A percentile compares a stretch with the other conserved stretches of the same genome.
Conservation (phyloP, 2,113 vertebrate genomes). For the Apodemus sylvaticus region DNA sequence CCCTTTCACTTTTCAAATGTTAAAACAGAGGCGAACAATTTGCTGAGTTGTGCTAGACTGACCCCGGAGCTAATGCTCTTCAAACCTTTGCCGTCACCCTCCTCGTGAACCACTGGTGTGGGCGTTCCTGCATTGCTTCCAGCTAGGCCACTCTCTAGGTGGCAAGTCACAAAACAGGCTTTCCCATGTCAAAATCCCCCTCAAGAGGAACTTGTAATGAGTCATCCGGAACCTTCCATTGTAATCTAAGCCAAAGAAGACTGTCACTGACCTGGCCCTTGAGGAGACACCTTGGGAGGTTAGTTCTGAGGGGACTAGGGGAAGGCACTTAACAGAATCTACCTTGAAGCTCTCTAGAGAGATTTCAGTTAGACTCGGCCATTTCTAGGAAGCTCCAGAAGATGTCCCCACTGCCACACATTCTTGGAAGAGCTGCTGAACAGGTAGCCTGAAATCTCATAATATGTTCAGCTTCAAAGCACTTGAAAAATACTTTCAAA, state of each 20-base stretch:
- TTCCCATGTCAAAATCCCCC: not conserved
- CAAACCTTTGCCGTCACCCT: not conserved
- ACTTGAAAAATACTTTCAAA: constrained; percentile 58
- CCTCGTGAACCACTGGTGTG: not conserved
- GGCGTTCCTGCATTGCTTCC: not conserved
- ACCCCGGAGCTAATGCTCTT: not conserved
- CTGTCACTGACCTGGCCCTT: not conserved
- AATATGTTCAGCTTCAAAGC: constrained; percentile 14
- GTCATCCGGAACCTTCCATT: not conserved
- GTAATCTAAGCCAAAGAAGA: not conserved
- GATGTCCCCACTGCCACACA: constrained; percentile 78
- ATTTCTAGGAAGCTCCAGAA: constrained; percentile 79
- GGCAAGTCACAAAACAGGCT: not conserved
- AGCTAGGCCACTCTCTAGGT: no score
- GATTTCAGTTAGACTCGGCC: fast-evolving
- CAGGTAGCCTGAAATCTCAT: not conserved
- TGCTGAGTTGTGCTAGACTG: not conserved
- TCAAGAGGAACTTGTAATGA: not conserved
- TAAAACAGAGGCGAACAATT: not conserved
- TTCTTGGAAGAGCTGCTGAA: fast-evolving
- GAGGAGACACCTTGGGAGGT: not conserved
- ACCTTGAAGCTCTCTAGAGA: not conserved
- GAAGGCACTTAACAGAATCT: not conserved
- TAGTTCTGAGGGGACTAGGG: not conserved
- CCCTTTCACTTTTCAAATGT: not conserved